Conservation (phyloP, 2,113 vertebrate genomes). For the pig (Sus scrofa) region DNA sequence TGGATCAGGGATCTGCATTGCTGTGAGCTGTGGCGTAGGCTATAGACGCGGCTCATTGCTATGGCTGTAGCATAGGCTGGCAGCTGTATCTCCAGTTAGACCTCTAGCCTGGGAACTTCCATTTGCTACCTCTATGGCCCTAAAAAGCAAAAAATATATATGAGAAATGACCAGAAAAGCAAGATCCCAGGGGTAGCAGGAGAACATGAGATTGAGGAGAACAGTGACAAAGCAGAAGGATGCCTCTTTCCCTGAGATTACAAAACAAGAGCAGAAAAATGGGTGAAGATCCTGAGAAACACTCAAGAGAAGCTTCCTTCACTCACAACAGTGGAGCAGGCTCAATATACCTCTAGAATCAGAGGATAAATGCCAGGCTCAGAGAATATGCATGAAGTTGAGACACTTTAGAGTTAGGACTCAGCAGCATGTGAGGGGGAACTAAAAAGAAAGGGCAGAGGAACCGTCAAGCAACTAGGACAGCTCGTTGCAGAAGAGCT, state of each 20-base stretch:
- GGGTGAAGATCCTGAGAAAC: background rate
- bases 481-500: background rate
- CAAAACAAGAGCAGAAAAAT: background rate
- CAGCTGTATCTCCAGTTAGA: too few relatives aligned
- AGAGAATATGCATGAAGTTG: background rate
- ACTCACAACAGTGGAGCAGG: background rate
- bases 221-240: background rate
- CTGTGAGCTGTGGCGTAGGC: too few relatives aligned
- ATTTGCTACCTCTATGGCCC: too few relatives aligned
- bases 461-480: background rate
- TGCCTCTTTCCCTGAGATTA: background rate
- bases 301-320: background rate
- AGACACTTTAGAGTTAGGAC: background rate
- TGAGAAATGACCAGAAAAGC: background rate
- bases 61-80: too few relatives aligned
- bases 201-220: background rate
- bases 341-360: background rate
- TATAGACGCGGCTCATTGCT: too few relatives aligned
- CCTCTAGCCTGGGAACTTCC: too few relatives aligned
- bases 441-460: background rate
- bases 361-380: background rate
- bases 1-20: too few relatives aligned
- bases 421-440: background rate
- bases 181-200: background rate
- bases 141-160: too few relatives aligned